Conservation (phyloP, 2,797 vertebrate genomes). For the Malurus leucopterus region DNA sequence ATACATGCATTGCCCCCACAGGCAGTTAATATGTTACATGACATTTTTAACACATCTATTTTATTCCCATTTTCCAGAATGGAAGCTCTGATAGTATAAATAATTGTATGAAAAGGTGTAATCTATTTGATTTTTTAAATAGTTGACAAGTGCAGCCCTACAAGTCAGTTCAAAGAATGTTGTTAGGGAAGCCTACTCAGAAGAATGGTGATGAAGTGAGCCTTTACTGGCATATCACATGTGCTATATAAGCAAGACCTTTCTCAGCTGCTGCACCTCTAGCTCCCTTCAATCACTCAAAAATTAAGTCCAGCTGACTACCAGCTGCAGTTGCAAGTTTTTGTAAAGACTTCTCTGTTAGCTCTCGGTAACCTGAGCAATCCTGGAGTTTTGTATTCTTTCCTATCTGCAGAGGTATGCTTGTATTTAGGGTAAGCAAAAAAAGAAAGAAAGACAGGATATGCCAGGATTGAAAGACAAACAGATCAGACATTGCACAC, state of each 20-base stretch:
- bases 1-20: background rate
- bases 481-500: background rate
- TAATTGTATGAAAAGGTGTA: background rate
- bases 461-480: background rate
- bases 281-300: background rate
- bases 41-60: background rate
- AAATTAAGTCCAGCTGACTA: background rate
- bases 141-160: background rate
- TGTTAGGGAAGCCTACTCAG: background rate
- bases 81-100: background rate
- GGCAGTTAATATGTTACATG: accelerated
- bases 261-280: background rate
- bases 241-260: background rate
- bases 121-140: background rate
- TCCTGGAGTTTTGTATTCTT: background rate
- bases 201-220: background rate
- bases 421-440: background rate
- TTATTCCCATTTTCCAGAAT: background rate
- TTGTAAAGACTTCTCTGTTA: background rate
- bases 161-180: background rate
- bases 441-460: background rate
- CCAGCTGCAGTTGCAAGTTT: background rate
- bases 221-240: background rate
- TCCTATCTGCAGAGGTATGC: background rate
- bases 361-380: background rate